phyloP scores from a whole-genome alignment of 1,140 invertebrate genomes.

The Hyposmocoma kahamanoa region DNA sequence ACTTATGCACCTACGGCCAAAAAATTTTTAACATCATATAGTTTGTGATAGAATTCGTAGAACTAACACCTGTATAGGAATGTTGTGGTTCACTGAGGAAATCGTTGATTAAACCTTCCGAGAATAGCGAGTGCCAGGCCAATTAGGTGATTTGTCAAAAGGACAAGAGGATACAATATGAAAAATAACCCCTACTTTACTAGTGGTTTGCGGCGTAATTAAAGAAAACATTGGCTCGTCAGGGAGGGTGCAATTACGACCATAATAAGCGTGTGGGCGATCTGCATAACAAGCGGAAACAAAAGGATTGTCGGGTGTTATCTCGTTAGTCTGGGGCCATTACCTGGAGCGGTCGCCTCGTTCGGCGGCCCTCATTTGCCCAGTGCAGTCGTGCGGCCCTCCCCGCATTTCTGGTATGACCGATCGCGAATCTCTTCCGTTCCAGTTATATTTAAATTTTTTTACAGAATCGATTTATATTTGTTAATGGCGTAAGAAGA shows the following conservation, averaged over 20 bases:
- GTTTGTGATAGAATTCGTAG: too few species aligned
- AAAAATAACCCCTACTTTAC: background rate
- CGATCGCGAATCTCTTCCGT: background rate
- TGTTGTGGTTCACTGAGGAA: too few species aligned
- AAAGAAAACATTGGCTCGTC: slow-evolving; percentile 17
- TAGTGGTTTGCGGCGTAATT: slow-evolving; percentile 15
- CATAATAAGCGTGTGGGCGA: slow-evolving; percentile 23
- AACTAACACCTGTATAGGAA: too few species aligned
- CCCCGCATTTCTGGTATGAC: background rate
- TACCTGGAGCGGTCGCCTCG: slow-evolving; percentile 13
- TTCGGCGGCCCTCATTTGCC: too few species aligned
- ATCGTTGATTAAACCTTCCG: too few species aligned
- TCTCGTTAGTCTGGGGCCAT: slow-evolving; percentile 25
- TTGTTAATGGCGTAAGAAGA: too few species aligned
- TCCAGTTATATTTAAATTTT: too few species aligned
- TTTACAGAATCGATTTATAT: too few species aligned
- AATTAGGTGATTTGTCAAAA: background rate
- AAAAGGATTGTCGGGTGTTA: slow-evolving; percentile 21
- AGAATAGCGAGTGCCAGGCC: too few species aligned
- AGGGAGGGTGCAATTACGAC: slow-evolving; percentile 23
- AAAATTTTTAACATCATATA: too few species aligned
- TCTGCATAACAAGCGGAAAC: slow-evolving; percentile 27
- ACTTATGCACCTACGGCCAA: too few species aligned
- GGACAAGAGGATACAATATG: background rate
- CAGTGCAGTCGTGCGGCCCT: too few species aligned